These are phyloP conservation scores for Brachionus sp. DNA, from an alignment of 1,140 invertebrate genomes.

Conservation along the genomic window DNA sequence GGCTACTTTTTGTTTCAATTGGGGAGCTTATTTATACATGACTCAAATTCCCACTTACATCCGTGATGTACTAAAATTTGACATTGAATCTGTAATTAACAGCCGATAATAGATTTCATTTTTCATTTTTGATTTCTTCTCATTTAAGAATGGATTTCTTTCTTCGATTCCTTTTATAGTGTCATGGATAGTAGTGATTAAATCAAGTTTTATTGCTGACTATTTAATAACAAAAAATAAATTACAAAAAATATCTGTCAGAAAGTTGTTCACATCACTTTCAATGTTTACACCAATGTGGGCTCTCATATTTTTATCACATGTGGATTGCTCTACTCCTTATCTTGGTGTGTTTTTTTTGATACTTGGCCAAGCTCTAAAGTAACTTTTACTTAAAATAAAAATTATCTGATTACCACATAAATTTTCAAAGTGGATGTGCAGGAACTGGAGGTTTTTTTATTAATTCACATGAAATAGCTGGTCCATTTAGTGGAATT, in stretches of 20 bases:
- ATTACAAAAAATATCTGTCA: not conserved
- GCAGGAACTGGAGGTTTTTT: not conserved
- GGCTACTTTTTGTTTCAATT: not conserved
- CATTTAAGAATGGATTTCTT: conserved; percentile 23
- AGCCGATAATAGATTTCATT: not conserved
- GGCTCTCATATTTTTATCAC: not conserved
- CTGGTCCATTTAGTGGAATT: conserved; percentile 28
- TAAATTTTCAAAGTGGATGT: not conserved
- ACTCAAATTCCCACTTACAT: conserved; percentile 59
- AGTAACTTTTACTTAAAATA: not conserved
- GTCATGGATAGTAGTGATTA: not conserved
- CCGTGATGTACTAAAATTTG: conserved; percentile 57
- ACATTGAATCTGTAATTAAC: conserved; percentile 55
- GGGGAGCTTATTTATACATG: conserved; percentile 60
- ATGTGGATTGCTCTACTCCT: not conserved
- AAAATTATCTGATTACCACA: not conserved
- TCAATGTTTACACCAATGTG: not conserved
- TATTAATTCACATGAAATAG: conserved; percentile 21
- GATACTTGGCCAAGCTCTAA: conserved; percentile 20
- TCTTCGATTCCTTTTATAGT: conserved; percentile 23
- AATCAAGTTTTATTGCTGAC: conserved; percentile 29
- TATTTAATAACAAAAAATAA: not conserved
- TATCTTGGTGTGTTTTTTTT: not conserved
- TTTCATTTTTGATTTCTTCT: not conserved
- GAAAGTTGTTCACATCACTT: not conserved